phyloP scores from a whole-genome alignment of 2,797 vertebrate genomes.

The Alfaro cultratus region DNA sequence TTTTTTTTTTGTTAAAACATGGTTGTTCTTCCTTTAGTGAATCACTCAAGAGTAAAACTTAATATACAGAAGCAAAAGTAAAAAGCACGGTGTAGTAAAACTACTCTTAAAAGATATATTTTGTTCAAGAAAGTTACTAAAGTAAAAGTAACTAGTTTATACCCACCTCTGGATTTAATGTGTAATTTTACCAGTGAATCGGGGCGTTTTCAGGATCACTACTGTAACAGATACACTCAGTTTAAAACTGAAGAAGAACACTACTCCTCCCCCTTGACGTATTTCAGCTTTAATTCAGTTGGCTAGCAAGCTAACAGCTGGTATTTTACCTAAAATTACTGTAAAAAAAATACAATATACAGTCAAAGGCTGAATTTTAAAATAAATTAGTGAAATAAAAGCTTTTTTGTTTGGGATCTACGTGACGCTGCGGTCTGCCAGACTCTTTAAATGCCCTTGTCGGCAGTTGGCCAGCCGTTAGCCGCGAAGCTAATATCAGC shows the following conservation, averaged over 20 bases:
- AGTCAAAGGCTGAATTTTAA: accelerated
- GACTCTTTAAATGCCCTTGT: slow-evolving; percentile 12
- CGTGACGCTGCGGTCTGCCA: not conserved
- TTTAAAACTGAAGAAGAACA: slow-evolving; percentile 1
- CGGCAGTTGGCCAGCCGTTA: slow-evolving; percentile 41
- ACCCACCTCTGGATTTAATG: not conserved
- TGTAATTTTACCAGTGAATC: not conserved
- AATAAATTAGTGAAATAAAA: not conserved
- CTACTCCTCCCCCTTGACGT: slow-evolving; percentile 29
- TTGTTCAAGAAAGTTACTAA: too few relatives aligned
- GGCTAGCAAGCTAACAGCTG: slow-evolving; percentile 43
- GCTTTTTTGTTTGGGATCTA: not conserved
- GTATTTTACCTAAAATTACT: not conserved
- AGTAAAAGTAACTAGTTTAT: too few relatives aligned
- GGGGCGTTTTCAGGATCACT: not conserved
- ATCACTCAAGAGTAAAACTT: too few relatives aligned
- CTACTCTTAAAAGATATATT: too few relatives aligned
- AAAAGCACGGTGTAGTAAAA: too few relatives aligned
- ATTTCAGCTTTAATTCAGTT: slow-evolving; percentile 29
- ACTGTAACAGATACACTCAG: not conserved
- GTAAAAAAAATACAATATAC: not conserved
- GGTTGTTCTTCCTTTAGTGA: too few relatives aligned
- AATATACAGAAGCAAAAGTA: too few relatives aligned
- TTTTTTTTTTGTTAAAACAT: too few relatives aligned
- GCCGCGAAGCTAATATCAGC: slow-evolving; percentile 64